phyloP scores from a whole-genome alignment of 2,113 vertebrate species.

The Anseranas semipalmata region DNA sequence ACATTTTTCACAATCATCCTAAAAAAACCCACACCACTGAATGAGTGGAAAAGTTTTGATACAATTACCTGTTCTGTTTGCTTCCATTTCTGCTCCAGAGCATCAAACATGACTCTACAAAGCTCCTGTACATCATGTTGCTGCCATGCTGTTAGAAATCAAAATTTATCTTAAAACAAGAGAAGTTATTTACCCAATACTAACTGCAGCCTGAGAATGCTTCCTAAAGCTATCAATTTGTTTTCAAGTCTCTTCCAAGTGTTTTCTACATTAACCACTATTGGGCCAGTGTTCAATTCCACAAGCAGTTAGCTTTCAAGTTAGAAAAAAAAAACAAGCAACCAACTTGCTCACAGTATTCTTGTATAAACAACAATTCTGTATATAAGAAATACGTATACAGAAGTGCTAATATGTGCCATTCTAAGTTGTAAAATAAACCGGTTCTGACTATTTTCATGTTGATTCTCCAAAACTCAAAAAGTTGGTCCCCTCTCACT shows the following conservation, averaged over 20 bases:
- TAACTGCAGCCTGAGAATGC: not conserved
- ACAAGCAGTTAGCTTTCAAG: not conserved
- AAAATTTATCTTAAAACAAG: slow-evolving; percentile 43
- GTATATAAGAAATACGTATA: not conserved
- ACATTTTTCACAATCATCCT: not conserved
- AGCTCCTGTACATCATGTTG: slow-evolving; percentile 99
- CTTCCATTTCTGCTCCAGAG: slow-evolving; percentile 99
- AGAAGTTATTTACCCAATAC: not conserved
- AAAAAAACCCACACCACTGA: not conserved
- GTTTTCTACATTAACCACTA: not conserved
- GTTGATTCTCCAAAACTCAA: not conserved
- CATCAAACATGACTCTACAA: slow-evolving; percentile 99
- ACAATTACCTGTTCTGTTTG: slow-evolving; percentile 93
- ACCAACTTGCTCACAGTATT: not conserved
- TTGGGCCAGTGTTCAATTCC: not conserved
- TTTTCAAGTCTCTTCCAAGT: not conserved
- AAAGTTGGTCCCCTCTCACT: not conserved
- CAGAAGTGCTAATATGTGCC: not conserved
- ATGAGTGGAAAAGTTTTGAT: not conserved
- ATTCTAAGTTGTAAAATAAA: not conserved
- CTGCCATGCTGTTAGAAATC: slow-evolving; percentile 90
- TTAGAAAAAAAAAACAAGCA: not conserved
- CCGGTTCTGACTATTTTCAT: not conserved
- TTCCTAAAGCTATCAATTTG: not conserved
- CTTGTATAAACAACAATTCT: not conserved